A percentile compares a stretch with the other conserved stretches of the same genome.
phyloP scores from a whole-genome alignment of 1,140 invertebrate genomes.

The Delia radicum region DNA sequence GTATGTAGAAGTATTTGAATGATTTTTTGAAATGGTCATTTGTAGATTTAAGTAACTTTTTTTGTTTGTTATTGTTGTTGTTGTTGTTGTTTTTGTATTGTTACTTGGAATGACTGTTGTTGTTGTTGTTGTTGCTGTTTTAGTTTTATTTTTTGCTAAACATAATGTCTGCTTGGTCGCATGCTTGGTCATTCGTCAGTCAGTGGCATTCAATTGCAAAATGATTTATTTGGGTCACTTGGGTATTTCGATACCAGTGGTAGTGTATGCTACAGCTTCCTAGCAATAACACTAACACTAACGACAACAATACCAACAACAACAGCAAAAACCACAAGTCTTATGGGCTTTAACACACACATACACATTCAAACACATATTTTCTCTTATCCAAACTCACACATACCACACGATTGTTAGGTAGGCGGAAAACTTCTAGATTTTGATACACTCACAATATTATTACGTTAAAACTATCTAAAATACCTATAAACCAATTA shows the following conservation, averaged over 20 bases:
- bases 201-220: slow-evolving; percentile 40
- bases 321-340: slow-evolving; percentile 10
- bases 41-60: not conserved
- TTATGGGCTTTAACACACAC: slow-evolving; percentile 3
- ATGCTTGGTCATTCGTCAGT: slow-evolving; percentile 14
- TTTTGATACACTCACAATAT: too few species aligned
- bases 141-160: not conserved
- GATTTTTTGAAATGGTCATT: not conserved
- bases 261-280: not conserved
- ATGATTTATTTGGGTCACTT: slow-evolving; percentile 49
- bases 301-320: not conserved
- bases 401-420: too few species aligned
- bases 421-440: too few species aligned
- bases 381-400: not conserved
- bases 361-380: not conserved
- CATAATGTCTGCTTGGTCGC: not conserved
- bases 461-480: too few species aligned
- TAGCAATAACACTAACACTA: not conserved
- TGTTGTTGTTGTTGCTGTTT: slow-evolving; percentile 5
- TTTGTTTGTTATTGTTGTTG: not conserved
- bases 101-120: slow-evolving; percentile 11
- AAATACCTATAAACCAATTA: too few species aligned
- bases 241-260: slow-evolving; percentile 23
- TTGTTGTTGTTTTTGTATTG: not conserved
- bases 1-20: not conserved